phyloP scores from a whole-genome alignment of 1,140 invertebrate genomes.

The Drosophila lini region DNA sequence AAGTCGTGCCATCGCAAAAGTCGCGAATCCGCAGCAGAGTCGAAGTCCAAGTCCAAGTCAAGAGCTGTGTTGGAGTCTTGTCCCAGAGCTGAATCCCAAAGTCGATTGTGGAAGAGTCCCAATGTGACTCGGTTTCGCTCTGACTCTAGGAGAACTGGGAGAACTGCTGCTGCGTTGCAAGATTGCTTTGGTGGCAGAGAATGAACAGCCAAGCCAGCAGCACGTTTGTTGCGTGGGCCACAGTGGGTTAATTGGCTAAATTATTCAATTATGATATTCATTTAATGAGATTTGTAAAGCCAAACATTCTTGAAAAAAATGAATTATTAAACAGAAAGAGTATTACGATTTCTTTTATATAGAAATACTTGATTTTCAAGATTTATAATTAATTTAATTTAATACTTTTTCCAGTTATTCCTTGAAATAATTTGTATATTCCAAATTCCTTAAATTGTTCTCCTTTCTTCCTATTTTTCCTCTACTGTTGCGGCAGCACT shows the following conservation, averaged over 20 bases:
- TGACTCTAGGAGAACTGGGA: constrained; percentile 24
- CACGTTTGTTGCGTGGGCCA: constrained; percentile 32
- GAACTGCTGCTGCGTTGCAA: constrained; percentile 47
- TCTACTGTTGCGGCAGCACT: constrained; percentile 48
- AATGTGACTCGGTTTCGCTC: constrained; percentile 13
- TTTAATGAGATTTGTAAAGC: constrained; percentile 6
- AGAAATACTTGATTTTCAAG: too few species aligned
- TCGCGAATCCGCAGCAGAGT: constrained; percentile 18
- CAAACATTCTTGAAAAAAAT: not conserved
- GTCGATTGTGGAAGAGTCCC: constrained; percentile 29
- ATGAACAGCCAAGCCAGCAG: not conserved
- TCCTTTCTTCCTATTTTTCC: not conserved
- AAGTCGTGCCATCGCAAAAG: constrained; percentile 66
- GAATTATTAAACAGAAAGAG: not conserved
- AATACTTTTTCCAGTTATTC: not conserved
- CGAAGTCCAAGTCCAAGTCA: constrained; percentile 11
- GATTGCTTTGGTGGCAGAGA: constrained; percentile 33
- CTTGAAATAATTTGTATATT: not conserved
- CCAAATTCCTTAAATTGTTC: not conserved
- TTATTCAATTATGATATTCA: constrained; percentile 3
- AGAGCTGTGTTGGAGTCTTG: constrained; percentile 15
- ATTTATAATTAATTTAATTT: accelerated
- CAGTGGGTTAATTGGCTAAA: constrained; percentile 23
- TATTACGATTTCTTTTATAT: not conserved
- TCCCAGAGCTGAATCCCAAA: constrained; percentile 19